Evolutionary conservation across 2,113 vertebrate genomes (phyloP), one percentile per base, ranked within the genome.

Genomic region (Mungos mungo): DNA sequence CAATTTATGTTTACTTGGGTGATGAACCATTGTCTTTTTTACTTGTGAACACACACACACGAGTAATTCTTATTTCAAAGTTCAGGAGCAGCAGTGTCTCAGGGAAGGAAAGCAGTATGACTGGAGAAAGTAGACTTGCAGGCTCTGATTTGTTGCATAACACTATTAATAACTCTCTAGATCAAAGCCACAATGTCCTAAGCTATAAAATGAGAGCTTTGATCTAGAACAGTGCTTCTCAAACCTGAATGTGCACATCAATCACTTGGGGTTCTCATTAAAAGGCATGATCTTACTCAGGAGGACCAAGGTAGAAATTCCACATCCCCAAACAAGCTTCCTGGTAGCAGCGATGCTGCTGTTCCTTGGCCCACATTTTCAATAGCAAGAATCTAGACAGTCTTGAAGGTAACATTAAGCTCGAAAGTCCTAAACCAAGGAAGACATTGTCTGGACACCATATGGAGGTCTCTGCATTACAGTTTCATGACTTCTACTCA

Each of bases 81-180:
- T 45, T 60, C n/a, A 23, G 60, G 91, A 90, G 45, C 82, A 21
- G 18, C 35, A 68, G 8, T 25, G 10, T 31, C 9, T 0, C 1
- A 3, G 9, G 25, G 21, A 84, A 9, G 15, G 66, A 41, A 21
- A 47, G 31, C 7, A 9, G 9, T 8, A 8, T 0, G 3, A 5
- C 25, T 31, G 7, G 12, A 45, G n/a, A 93, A 79, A 35, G 27
- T 14, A 23, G 27, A 52, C 3, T 5, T 5, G 0, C 8, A 45
- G 7, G 5, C 19, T 92, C 63, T n/a, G 71, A 23, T 13, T 69
- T 60, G 45, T 60, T 80, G 21, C 38, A 3, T 82, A 13, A n/a
- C 12, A 50, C 29, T 8, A 77, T 16, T 38, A 33, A 35, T 54
- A 63, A 82, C 15, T 74, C 21, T 5, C 11, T 15, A 86, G n/a